Evolutionary conservation across 2,888 invertebrate species (phyloP), one percentile per base, ranked within the genome.

Genomic region (Chrysolina oricalcia): DNA sequence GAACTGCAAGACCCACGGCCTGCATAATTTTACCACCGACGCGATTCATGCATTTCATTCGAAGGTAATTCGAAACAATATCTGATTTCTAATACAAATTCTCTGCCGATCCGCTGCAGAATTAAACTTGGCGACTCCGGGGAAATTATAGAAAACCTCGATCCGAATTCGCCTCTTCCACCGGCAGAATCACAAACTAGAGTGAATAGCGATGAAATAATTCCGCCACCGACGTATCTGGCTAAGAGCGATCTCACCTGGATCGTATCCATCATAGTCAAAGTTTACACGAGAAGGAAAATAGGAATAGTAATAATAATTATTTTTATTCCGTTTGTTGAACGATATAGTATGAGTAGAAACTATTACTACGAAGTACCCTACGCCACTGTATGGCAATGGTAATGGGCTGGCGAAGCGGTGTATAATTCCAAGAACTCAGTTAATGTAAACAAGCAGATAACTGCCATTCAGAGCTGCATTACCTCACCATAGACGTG

Each of bases 121-220:
- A 84, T 82, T 82, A 83, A 83, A 83, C 82, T 81, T 81, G 78
- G 41, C 79, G 78, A 79, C 85, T 84, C 84, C 66, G 70, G 85
- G 85, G 85, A 85, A 85, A 85, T 85, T 82, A 84, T 72, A 79
- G 78, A 77, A 80, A 83, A 78, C 78, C 80, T 79, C 78, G 72
- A 76, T 79, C 80, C 80, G 78, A 80, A 82, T 82, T 81, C 74
- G 75, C 76, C 27, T 6, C 9, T 13, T 59, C 11, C 59, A 59
- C 59, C n/a, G n/a, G 27, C 27, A 15, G 59, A 59, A 59, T 59
- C 27, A 59, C 53, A 21, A 53, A 59, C 59, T 6, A 27, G 59
- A 59, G 35, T 13, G 17, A 27, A 27, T 59, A 3, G 10, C 15
- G 27, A 27, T 59, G 59, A 27, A 27, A n/a, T 59, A 13, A 59